Evolutionary conservation across 2,797 vertebrate species (phyloP).

Genomic region (Mus spretus): DNA sequence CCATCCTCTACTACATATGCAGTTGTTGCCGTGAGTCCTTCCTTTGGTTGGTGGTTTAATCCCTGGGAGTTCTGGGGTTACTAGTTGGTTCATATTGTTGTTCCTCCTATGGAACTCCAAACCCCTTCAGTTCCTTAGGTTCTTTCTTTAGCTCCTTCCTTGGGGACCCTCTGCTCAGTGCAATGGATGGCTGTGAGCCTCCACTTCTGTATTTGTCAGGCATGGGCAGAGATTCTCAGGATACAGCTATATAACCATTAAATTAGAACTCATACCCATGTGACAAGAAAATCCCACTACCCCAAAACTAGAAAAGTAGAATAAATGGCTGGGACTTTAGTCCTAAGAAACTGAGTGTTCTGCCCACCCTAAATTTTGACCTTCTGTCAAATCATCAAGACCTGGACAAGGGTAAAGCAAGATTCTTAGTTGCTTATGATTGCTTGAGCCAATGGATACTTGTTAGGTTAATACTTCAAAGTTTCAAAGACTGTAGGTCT

Average conservation of each 20-base stretch:
- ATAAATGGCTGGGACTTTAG: not conserved
- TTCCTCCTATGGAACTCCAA: too few relatives aligned
- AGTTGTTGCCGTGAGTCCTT: too few relatives aligned
- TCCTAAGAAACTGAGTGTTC: not conserved
- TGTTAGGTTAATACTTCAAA: not conserved
- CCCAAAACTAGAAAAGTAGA: not conserved
- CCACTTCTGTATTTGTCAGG: too few relatives aligned
- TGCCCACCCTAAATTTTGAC: not conserved
- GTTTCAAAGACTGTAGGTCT: slow-evolving; percentile 11
- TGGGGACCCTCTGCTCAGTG: too few relatives aligned
- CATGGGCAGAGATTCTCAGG: too few relatives aligned
- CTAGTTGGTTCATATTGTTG: too few relatives aligned
- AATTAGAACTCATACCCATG: slow-evolving; percentile 41
- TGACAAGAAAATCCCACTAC: not conserved
- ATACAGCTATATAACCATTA: not conserved
- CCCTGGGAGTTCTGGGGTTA: too few relatives aligned
- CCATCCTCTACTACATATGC: too few relatives aligned
- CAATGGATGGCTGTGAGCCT: too few relatives aligned
- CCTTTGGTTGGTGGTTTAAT: too few relatives aligned
- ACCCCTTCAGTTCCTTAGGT: too few relatives aligned
- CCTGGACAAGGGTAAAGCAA: not conserved
- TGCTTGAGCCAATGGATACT: not conserved
- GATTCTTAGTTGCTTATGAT: not conserved
- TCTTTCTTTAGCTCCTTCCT: too few relatives aligned
- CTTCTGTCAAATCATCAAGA: not conserved